phyloP scores from a whole-genome alignment of 2,797 vertebrate genomes.

The Apodemus agrarius region DNA sequence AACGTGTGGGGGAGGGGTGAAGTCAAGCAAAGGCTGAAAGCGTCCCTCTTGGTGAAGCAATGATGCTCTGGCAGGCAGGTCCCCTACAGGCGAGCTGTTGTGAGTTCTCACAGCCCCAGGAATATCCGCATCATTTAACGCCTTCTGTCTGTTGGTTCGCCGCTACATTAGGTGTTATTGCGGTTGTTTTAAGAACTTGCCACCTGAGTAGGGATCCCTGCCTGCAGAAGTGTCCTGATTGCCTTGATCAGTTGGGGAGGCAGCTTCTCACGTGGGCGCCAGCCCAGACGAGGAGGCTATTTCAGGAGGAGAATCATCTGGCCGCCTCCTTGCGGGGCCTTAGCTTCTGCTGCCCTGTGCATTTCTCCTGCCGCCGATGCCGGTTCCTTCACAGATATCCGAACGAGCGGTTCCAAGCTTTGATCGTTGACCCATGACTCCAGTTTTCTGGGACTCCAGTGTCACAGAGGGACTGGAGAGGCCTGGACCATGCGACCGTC shows the following conservation, averaged over 20 bases:
- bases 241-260: not conserved
- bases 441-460: not conserved
- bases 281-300: not conserved
- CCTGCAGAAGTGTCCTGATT: not conserved
- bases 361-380: too few species aligned
- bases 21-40: not conserved
- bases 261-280: not conserved
- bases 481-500: not conserved
- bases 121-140: not conserved
- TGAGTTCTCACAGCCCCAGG: not conserved
- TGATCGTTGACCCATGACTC: not conserved
- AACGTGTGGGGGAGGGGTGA: too few species aligned
- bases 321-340: not conserved
- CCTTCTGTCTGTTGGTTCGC: not conserved
- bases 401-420: not conserved
- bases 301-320: not conserved
- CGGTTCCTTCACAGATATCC: not conserved
- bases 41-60: not conserved
- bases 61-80: not conserved
- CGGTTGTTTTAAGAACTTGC: not conserved
- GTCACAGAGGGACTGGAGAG: not conserved
- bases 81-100: not conserved
- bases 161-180: not conserved
- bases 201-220: not conserved
- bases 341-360: not conserved